These are phyloP conservation scores for Opisthocomus hoazin DNA, from an alignment of 2,113 vertebrate genomes.

Conservation along the genomic window DNA sequence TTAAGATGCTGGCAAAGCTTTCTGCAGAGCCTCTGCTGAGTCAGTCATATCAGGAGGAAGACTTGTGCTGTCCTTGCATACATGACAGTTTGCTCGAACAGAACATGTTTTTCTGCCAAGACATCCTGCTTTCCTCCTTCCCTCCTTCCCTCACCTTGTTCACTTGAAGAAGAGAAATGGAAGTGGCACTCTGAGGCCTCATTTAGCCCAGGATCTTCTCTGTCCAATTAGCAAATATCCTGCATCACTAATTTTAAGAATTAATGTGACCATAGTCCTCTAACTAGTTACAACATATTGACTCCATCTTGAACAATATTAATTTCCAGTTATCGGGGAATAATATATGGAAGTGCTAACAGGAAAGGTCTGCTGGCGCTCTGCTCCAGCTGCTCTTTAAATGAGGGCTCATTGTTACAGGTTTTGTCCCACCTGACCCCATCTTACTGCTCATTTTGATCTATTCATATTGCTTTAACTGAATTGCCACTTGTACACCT, in stretches of 20 bases:
- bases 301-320: background rate
- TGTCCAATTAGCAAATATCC: slow-evolving; percentile 9
- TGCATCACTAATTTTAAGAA: background rate
- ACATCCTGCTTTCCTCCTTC: background rate
- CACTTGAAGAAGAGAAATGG: background rate
- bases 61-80: background rate
- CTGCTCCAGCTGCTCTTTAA: background rate
- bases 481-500: background rate
- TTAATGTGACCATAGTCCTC: background rate
- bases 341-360: background rate
- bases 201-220: background rate
- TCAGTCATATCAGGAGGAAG: background rate
- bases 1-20: background rate
- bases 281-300: background rate
- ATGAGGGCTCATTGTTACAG: background rate
- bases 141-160: background rate
- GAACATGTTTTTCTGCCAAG: background rate
- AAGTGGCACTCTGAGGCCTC: background rate
- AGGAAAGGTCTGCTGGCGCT: background rate
- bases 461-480: background rate
- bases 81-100: background rate
- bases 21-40: background rate
- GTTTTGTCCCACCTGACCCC: background rate
- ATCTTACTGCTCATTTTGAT: background rate
- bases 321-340: background rate